A percentile compares a stretch with the other conserved stretches of the same genome.
Evolutionary conservation across 1,140 invertebrate species (phyloP).

Genomic region (Drosophila guanche): DNA sequence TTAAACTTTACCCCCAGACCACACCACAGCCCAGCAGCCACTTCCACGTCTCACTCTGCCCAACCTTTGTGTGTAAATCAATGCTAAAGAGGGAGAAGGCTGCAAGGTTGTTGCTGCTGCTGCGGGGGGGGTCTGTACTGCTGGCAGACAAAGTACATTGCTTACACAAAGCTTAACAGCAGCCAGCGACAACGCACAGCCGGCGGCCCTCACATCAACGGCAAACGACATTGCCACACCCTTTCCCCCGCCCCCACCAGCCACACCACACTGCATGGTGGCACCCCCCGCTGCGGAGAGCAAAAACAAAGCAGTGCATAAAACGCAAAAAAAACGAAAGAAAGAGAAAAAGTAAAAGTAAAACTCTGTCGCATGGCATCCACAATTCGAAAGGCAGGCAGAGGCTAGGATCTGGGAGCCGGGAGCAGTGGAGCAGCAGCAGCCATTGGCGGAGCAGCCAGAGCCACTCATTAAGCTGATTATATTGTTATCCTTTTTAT

Average conservation of each 20-base stretch:
- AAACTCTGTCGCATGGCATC: slow-evolving; percentile 76
- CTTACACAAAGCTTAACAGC: slow-evolving; percentile 81
- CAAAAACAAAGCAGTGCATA: slow-evolving; percentile 78
- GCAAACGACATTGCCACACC: slow-evolving; percentile 10
- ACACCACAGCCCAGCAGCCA: not conserved
- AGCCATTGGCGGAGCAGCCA: slow-evolving; percentile 34
- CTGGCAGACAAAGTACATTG: slow-evolving; percentile 74
- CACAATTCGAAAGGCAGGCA: slow-evolving; percentile 27
- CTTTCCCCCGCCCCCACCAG: slow-evolving; percentile 5
- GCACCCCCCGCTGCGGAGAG: slow-evolving; percentile 19
- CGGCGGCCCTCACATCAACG: slow-evolving; percentile 47
- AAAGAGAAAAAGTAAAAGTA: slow-evolving; percentile 36
- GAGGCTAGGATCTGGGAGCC: slow-evolving; percentile 1
- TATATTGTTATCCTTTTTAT: slow-evolving; percentile 84
- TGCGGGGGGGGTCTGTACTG: not conserved
- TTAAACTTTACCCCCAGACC: slow-evolving; percentile 58
- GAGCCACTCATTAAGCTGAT: slow-evolving; percentile 82
- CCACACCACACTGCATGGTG: not conserved
- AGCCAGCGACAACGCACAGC: slow-evolving; percentile 63
- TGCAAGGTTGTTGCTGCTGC: too few species aligned
- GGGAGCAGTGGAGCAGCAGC: slow-evolving; percentile 1
- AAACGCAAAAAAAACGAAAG: slow-evolving; percentile 17
- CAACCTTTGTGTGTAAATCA: slow-evolving; percentile 64
- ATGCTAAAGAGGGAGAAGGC: slow-evolving; percentile 44
- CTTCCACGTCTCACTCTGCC: not conserved